phyloP scores from a whole-genome alignment of 2,113 vertebrate species.

The Regulus satrapa region DNA sequence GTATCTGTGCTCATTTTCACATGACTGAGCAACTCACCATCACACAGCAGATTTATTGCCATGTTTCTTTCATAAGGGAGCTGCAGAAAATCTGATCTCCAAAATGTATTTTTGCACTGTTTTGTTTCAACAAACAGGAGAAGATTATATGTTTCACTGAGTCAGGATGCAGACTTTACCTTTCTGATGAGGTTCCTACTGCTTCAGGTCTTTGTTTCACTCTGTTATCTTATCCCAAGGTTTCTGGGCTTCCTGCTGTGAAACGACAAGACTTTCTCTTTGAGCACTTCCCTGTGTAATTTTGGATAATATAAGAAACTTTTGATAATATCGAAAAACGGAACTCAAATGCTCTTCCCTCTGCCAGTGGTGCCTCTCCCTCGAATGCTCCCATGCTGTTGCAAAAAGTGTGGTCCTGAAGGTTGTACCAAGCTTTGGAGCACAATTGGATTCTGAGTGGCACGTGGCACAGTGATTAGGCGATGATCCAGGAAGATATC shows the following conservation, averaged over 20 bases:
- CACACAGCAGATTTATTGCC: slow-evolving; percentile 24
- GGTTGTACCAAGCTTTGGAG: neutral
- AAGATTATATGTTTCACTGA: slow-evolving; percentile 42
- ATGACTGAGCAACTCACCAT: neutral
- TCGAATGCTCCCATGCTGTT: neutral
- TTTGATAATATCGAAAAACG: too few relatives aligned
- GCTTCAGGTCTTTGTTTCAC: slow-evolving; percentile 21
- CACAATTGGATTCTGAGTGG: neutral
- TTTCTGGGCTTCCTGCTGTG: neutral
- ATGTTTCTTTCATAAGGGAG: neutral
- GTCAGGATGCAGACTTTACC: neutral
- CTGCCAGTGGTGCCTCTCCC: neutral
- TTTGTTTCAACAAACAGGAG: slow-evolving; percentile 22
- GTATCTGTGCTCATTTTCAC: neutral
- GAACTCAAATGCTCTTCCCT: neutral
- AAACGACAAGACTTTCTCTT: neutral
- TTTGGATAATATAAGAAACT: slow-evolving; percentile 14
- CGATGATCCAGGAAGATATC: neutral
- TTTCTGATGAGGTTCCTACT: neutral
- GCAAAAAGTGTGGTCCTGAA: neutral
- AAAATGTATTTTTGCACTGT: neutral
- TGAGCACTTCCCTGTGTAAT: neutral
- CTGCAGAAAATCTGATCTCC: neutral
- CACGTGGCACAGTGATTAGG: neutral
- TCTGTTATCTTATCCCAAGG: neutral